Percentiles rank a stretch among this genome's conserved stretches.
Evolutionary conservation across 2,797 vertebrate genomes (phyloP).

Genomic region (Hybognathus amarus): DNA sequence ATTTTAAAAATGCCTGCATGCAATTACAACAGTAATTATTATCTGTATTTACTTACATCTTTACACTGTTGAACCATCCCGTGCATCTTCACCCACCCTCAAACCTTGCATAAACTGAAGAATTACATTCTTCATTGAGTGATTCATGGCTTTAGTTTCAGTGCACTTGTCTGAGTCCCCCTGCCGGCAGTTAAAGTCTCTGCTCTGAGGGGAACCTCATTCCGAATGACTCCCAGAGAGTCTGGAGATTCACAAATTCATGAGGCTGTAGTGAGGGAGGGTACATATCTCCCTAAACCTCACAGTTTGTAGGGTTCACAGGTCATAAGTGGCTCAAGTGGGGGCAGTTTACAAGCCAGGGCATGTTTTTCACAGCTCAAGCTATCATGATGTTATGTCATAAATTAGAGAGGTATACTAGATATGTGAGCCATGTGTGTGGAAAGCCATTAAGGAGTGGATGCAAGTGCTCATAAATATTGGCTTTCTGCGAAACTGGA

Average conservation of each 20-base stretch:
- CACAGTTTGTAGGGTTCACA: slow-evolving; percentile 26
- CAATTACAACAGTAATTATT: not conserved
- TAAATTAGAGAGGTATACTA: not conserved
- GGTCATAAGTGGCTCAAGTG: not conserved
- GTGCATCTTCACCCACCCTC: not conserved
- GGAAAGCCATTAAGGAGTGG: not conserved
- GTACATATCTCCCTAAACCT: slow-evolving; percentile 32
- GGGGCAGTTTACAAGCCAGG: slow-evolving; percentile 18
- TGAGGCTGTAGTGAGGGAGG: slow-evolving; percentile 18
- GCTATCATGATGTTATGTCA: not conserved
- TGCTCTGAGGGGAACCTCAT: slow-evolving; percentile 5
- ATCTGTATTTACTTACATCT: not conserved
- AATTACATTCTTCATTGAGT: not conserved
- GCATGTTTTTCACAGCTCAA: not conserved
- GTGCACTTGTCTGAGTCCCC: not conserved
- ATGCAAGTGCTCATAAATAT: not conserved
- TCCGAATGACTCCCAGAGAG: slow-evolving; percentile 42
- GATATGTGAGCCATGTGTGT: not conserved
- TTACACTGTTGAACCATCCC: not conserved
- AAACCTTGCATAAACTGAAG: not conserved
- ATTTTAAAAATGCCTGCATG: not conserved
- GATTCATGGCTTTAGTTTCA: not conserved
- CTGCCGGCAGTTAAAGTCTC: not conserved
- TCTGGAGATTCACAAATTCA: slow-evolving; percentile 45
- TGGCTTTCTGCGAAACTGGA: not conserved